Evolutionary conservation across 1,140 invertebrate species (phyloP), one percentile per base, ranked within the genome.

Genomic region (Planococcus citri): DNA sequence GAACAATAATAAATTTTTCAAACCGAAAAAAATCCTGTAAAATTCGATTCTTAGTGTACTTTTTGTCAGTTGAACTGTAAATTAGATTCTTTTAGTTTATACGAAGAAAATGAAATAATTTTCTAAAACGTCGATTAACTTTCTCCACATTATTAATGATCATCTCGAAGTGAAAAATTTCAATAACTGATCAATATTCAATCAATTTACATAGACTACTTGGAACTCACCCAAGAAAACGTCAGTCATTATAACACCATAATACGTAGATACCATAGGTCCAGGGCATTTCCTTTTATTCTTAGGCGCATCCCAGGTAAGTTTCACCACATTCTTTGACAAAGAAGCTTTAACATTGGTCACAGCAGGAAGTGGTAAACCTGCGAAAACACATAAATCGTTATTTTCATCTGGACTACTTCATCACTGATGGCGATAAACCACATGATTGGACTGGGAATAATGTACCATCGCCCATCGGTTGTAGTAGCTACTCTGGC

Each of bases 381-480:
- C 20, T 68, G 17, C 17, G 33, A 68, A 24, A 68, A 6, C 25
- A 12, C 25, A 68, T 24, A n/a, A n/a, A n/a, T n/a, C n/a, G n/a
- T n/a, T n/a, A n/a, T n/a, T n/a, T n/a, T n/a, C 9, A 25, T n/a
- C 25, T 71, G 67, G 41, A 41, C 12, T 71, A 68, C 60, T 68
- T 22, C 1, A 57, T 37, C 33, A 68, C 68, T n/a, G 37, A 57
- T 9, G 51, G 58, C 37, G 68, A 58, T 41, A 68, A 58, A 27
- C 64, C 61, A 68, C 27, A 17, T 29, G 58, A 72, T 29, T 58
- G 67, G 8, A 20, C 41, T 14, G 60, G 68, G 1, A 24, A 60
- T 51, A 68, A 58, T 29, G 70, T 74, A 75, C 86, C 88, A n/a
- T 78, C 77, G 79, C 75, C 0, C 88, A n/a, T 78, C 78, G 0